These are phyloP conservation scores for Erebia palarica DNA, from an alignment of 2,888 invertebrate species.

Conservation along the genomic window DNA sequence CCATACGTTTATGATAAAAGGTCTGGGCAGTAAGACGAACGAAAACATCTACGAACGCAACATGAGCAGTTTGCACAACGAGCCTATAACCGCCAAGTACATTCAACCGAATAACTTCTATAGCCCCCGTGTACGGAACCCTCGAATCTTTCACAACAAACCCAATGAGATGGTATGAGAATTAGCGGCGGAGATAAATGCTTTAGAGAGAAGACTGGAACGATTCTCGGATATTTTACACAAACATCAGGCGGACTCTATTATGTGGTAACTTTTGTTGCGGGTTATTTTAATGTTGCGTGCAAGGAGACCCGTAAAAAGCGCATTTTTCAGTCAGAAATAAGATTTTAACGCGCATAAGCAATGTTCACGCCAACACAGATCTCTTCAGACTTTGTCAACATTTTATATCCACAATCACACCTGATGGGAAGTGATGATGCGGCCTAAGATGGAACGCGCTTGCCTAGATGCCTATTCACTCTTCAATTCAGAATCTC, in stretches of 20 bases:
- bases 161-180: slow-evolving; percentile 81
- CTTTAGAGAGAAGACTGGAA: slow-evolving; percentile 78
- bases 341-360: too few relatives aligned
- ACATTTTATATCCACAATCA: not conserved
- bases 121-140: slow-evolving; percentile 74
- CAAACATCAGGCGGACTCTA: slow-evolving; percentile 82
- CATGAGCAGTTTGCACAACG: slow-evolving; percentile 58
- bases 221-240: slow-evolving; percentile 77
- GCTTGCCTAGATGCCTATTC: too few relatives aligned
- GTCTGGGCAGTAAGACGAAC: slow-evolving; percentile 63
- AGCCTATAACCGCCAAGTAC: slow-evolving; percentile 72
- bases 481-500: too few relatives aligned
- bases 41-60: slow-evolving; percentile 73
- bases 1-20: slow-evolving; percentile 65
- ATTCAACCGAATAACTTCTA: slow-evolving; percentile 77
- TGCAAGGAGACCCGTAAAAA: not conserved
- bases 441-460: too few relatives aligned
- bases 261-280: slow-evolving; percentile 77
- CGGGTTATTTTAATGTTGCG: not conserved
- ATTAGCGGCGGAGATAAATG: slow-evolving; percentile 80
- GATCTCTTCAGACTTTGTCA: not conserved
- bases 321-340: not conserved
- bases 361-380: not conserved
- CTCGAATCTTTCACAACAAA: slow-evolving; percentile 71
- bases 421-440: too few relatives aligned